These are phyloP conservation scores for Brachionus paranguensis DNA, from an alignment of 1,140 invertebrate genomes.

Conservation along the genomic window DNA sequence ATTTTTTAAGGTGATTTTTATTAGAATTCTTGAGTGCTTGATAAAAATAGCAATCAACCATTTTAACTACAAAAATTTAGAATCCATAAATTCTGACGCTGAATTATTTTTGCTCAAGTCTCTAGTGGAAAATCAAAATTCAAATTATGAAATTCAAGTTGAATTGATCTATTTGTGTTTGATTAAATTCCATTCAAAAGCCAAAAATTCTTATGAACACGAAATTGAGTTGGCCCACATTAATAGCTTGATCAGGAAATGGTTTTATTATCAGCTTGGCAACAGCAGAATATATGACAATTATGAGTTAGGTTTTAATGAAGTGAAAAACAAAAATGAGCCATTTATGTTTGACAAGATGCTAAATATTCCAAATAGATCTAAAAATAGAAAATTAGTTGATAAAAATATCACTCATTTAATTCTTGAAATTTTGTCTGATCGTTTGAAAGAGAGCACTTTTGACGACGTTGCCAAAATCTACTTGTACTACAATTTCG, in stretches of 20 bases:
- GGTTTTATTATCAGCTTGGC: not conserved
- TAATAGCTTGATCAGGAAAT: not conserved
- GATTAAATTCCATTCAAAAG: not conserved
- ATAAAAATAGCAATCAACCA: not conserved
- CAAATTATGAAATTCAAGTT: not conserved
- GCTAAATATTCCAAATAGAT: not conserved
- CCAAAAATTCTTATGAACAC: not conserved
- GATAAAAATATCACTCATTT: not conserved
- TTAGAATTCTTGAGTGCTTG: not conserved
- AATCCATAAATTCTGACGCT: not conserved
- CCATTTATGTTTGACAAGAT: not conserved
- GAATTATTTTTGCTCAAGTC: not conserved
- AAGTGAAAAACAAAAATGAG: not conserved
- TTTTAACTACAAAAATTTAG: not conserved
- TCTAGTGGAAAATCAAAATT: not conserved
- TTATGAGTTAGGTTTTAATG: not conserved
- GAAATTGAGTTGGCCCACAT: not conserved
- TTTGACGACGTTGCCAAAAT: not conserved
- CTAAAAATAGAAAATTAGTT: not conserved
- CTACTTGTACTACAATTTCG: not conserved
- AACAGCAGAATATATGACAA: not conserved
- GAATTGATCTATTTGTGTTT: not conserved
- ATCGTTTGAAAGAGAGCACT: not conserved
- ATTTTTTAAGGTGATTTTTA: not conserved
- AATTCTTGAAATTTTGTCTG: not conserved